Conservation (phyloP, 2,888 invertebrate genomes). For the Cryptophagus acutangulus region DNA sequence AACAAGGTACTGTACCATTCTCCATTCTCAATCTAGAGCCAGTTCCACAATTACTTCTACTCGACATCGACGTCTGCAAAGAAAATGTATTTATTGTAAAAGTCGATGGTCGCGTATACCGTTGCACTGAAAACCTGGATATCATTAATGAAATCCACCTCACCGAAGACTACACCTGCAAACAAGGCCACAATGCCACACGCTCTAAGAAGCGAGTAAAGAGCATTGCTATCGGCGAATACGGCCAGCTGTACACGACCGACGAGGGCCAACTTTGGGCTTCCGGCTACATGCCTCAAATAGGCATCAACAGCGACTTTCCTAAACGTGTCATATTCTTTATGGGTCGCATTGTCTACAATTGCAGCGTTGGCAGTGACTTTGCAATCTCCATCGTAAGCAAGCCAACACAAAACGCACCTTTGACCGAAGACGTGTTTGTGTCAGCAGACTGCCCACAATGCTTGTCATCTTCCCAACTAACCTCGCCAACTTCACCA, state of each 20-base stretch:
- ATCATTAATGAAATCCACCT: constrained; percentile 58
- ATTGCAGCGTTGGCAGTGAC: constrained; percentile 69
- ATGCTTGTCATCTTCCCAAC: constrained; percentile 55
- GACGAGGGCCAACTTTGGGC: constrained; percentile 67
- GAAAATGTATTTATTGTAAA: constrained; percentile 59
- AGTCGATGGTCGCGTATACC: constrained; percentile 57
- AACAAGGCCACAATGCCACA: constrained; percentile 59
- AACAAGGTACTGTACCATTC: constrained; percentile 18
- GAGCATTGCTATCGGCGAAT: constrained; percentile 58
- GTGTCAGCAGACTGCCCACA: constrained; percentile 62
- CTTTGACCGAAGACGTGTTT: constrained; percentile 59
- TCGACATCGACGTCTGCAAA: constrained; percentile 61
- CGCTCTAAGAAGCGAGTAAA: constrained; percentile 59
- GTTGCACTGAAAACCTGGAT: constrained; percentile 53
- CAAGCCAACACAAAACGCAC: constrained; percentile 48
- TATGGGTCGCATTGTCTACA: constrained; percentile 62
- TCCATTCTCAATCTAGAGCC: constrained; percentile 39
- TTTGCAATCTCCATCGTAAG: constrained; percentile 72
- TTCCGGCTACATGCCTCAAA: constrained; percentile 62
- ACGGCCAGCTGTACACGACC: constrained; percentile 60
- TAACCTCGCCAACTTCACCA: constrained; percentile 56
- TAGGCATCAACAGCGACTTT: constrained; percentile 55
- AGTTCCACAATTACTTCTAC: constrained; percentile 53
- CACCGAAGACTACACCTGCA: constrained; percentile 60
- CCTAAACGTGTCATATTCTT: constrained; percentile 66